phyloP scores from a whole-genome alignment of 2,113 vertebrate genomes.

The Urocitellus parryii region DNA sequence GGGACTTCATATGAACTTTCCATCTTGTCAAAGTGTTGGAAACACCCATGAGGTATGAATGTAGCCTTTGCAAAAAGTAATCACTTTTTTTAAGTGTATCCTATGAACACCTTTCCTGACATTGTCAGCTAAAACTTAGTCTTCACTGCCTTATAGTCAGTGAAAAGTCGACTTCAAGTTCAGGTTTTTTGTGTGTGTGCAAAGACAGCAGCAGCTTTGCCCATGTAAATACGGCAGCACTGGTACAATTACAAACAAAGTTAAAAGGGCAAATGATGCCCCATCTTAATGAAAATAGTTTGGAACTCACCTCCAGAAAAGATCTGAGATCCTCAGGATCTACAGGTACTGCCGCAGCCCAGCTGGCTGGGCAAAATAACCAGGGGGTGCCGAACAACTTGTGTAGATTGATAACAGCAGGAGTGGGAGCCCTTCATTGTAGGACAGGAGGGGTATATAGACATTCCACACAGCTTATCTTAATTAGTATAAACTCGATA shows the following conservation, averaged over 20 bases:
- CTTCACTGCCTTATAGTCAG: accelerated
- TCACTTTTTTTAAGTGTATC: no score
- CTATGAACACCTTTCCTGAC: neutral
- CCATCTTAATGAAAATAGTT: neutral
- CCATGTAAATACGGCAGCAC: neutral
- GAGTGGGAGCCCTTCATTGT: no score
- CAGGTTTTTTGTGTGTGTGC: no score
- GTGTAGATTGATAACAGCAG: no score
- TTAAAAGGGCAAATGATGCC: neutral
- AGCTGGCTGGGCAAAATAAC: no score
- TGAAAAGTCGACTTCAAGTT: neutral
- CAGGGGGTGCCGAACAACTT: no score
- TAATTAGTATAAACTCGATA: no score
- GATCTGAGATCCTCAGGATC: neutral
- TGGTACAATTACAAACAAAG: neutral
- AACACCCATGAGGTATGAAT: neutral
- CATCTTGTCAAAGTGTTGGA: neutral
- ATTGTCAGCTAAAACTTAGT: neutral
- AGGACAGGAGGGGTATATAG: no score
- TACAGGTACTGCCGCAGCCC: neutral
- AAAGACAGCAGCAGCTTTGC: neutral
- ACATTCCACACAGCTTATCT: no score
- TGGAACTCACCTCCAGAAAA: neutral
- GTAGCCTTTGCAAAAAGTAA: neutral
- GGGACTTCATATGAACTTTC: neutral